Base-by-base conservation (phyloP, 2,113 vertebrate species). In the Emydocephalus ijimae region DNA sequence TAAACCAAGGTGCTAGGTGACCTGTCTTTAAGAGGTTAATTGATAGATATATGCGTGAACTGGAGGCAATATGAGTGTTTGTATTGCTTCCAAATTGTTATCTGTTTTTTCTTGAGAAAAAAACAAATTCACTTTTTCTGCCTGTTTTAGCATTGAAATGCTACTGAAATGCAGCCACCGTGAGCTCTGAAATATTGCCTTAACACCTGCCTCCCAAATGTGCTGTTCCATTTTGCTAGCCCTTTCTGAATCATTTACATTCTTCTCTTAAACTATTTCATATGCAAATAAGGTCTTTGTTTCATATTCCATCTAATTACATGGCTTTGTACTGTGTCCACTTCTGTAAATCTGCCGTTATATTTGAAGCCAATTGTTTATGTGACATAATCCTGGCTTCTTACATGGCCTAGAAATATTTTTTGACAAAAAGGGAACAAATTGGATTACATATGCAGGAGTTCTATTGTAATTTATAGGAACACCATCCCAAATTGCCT, bases 241-340 rank as follows among this genome's bases (percentile, higher is more conserved):
- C 88, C 57, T 90, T 50, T 90, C 93, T 92, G 81, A 39, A 92
- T 92, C 81, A 81, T 90, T 90, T 93, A 90, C 91, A 89, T 90
- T 34, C 74, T 74, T 87, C 21, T 89, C 81, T 87, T 85, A 61
- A 39, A 24, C 74, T n/a, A 92, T 90, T 93, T 90, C 91, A 92
- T 90, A 90, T 92, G 57, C 88, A 90, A 92, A 93, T 90, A 92
- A 59, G 59, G 61, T 59, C 81, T 92, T 74, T 69, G 81, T 52
- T 87, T 87, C 89, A 26, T 50, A 87, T 92, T 92, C 91, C 50
- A 87, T 87, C 91, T 93, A 90, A 93, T 93, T 93, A 93, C 21
- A 1, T 39, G 87, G 91, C 59, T 87, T 93, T 92, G 57, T 74
- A 93, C 57, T 56, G 57, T 24, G 74, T 92, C 91, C 88, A 69